Base-by-base conservation (phyloP, 2,797 vertebrate genomes). In the Danio jaintianensis region DNA sequence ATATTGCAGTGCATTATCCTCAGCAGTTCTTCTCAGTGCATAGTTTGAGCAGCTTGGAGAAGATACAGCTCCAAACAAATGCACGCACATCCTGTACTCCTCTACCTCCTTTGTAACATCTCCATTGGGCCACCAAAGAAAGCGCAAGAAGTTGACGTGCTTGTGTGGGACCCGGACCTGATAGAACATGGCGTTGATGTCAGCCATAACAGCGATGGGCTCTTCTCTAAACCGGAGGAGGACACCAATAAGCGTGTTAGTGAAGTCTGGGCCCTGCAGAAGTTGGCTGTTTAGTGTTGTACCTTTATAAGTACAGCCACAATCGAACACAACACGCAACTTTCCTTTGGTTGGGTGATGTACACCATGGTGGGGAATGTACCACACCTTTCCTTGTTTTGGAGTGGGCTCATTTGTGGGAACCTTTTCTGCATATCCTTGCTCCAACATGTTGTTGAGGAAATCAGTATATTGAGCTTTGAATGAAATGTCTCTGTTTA, bases 221-320 rank as follows among this genome's bases (percentile, higher is more conserved):
- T 78, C 66, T 45, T 8, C 36, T 15, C 47, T 29, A 38, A 82
- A 77, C 16, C 47, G 75, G 8, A 61, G 63, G 7, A 82, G 45
- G 1, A 77, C 64, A 13, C 64, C 15, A 15, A 63, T 42, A 18
- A 73, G 11, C 40, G 80, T 15, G 45, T 68, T 76, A 63, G 63
- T 80, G 1, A 80, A 52, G 66, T 80, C 71, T 6, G 61, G 71
- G 16, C 70, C 70, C 15, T 79, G 29, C 36, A 83, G 50, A 47
- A 79, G 15, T 40, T 79, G 6, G 7, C 11, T 45, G 9, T 45
- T 45, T 45, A 45, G 10, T 45, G 43, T 45, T 45, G 9, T 45
- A 45, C 43, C 43, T 10, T 45, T 62, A 8, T 61, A 83, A 0
- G 18, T 36, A 1, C 18, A 62, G 68, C 43, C 43, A 45, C 43